Base-by-base conservation (phyloP, 2,113 vertebrate genomes). In the Dicentrarchus labrax region DNA sequence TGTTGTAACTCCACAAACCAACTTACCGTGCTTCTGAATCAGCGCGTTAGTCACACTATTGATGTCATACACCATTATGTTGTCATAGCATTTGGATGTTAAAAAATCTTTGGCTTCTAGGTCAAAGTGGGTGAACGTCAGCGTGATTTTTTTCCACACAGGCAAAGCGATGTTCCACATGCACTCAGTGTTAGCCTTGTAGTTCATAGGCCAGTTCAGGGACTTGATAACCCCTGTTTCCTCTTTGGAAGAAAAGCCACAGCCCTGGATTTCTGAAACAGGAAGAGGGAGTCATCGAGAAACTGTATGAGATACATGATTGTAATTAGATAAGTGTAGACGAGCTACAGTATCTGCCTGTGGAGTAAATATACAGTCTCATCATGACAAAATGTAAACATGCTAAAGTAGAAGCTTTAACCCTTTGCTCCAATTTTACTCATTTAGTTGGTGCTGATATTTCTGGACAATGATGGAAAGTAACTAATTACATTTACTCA, bases 121-220 rank as follows among this genome's bases (percentile, higher is more conserved):
- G 82, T 95, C 91, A 87, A 96, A 96, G 78, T 96, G 86, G 21
- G 95, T 95, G 90, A 96, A 96, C 0, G 59, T 92, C 66, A 96
- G 71, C 0, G 74, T 90, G 83, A 96, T 91, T 43, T 82, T 93
- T 71, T 94, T 88, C 0, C 91, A 89, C 0, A 57, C 8, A 5
- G 94, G 94, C 48, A 86, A 36, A 45, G 72, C 76, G 11, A 96
- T 85, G 57, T 72, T 93, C 96, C 95, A 96, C 91, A 96, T 87
- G 84, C 95, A 96, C 83, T 94, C 85, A 3, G 73, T 53, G 87
- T 94, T 95, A 10, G 91, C 86, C 21, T 92, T 88, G 90, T 96
- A 96, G 86, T 94, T 94, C 89, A 89, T 86, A 2, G 95, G 96
- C 95, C 95, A 96, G 80, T 95, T 92, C 24, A 89, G 86, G 66